Evolutionary conservation across 2,113 vertebrate genomes (phyloP), one percentile per base, ranked within the genome.

Genomic region (Colossoma macropomum): DNA sequence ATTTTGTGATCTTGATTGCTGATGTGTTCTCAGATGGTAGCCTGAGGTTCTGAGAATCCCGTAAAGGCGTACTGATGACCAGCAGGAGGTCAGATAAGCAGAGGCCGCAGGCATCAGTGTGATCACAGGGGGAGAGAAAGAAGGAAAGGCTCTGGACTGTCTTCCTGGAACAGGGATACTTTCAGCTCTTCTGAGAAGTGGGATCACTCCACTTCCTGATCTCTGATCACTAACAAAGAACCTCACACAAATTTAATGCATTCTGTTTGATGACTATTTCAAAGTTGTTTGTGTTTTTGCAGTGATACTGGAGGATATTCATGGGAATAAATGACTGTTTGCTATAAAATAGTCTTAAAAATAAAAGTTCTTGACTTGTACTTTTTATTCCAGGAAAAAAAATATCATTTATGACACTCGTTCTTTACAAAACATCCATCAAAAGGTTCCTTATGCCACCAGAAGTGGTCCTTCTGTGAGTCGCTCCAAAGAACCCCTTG

Each of bases 151-250:
- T 28, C 41, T 8, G 34, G 38, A 78, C 13, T 16, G 81, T 19
- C 66, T 84, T 0, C 60, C 41, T 15, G 84, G 79, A 84, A 87
- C 88, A 50, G 89, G 87, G 78, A 85, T 19, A 84, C 90, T 70
- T 84, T 86, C 15, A 83, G 91, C 69, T 92, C 90, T 78, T 89
- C 91, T 94, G 94, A 95, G 95, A 94, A 91, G 68, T 25, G 16
- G n/a, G 21, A 12, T 45, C 3, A n/a, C 10, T 25, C 38, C 12
- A 45, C 25, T 71, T n/a, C 11, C 59, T 13, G 59, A 62, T 27
- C 34, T 45, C 11, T 5, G 8, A 45, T 4, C 3, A 10, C 21
- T n/a, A 38, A 15, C 68, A 45, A 45, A n/a, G 32, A 70, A 70
- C 38, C 10, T 11, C 41, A 41, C 23, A 71, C 21, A 45, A 25